These are phyloP conservation scores for Leptinotarsa haldemani DNA, from an alignment of 2,888 invertebrate genomes.

Conservation along the genomic window DNA sequence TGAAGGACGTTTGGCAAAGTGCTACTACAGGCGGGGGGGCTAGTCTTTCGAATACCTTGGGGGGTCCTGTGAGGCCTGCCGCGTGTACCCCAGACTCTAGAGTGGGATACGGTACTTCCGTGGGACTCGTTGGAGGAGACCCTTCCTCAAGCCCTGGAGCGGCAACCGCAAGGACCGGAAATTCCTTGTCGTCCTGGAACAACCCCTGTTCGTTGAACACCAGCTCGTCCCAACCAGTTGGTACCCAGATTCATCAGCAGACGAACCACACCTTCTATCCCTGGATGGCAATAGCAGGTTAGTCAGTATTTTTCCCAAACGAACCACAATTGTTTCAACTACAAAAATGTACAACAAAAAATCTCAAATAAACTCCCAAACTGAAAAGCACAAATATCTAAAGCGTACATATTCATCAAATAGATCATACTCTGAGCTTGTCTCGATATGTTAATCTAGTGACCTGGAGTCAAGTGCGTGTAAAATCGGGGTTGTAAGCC, in stretches of 20 bases:
- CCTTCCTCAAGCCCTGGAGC: conserved; percentile 81
- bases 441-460: conserved; percentile 61
- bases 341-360: too few species aligned
- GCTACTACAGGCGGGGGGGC: conserved; percentile 76
- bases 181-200: conserved; percentile 82
- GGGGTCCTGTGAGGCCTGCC: conserved; percentile 81
- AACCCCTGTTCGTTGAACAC: conserved; percentile 89
- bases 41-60: conserved; percentile 73
- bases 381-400: not conserved
- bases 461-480: conserved; percentile 70
- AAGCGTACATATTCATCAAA: not conserved
- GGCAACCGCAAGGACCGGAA: conserved; percentile 69
- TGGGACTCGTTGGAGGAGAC: conserved; percentile 81
- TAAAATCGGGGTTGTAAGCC: conserved; percentile 69
- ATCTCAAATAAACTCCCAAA: too few species aligned
- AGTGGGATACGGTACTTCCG: conserved; percentile 76
- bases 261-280: conserved; percentile 96
- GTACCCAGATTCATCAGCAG: conserved; percentile 90
- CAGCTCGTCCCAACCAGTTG: conserved; percentile 80
- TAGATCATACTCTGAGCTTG: conserved; percentile 19
- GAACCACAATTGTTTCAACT: too few species aligned
- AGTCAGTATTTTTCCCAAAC: conserved; percentile 64
- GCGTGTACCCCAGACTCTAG: conserved; percentile 92
- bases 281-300: conserved; percentile 99
- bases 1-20: conserved; percentile 76